phyloP scores from a whole-genome alignment of 2,888 invertebrate genomes.

The Matsumyia berberina region DNA sequence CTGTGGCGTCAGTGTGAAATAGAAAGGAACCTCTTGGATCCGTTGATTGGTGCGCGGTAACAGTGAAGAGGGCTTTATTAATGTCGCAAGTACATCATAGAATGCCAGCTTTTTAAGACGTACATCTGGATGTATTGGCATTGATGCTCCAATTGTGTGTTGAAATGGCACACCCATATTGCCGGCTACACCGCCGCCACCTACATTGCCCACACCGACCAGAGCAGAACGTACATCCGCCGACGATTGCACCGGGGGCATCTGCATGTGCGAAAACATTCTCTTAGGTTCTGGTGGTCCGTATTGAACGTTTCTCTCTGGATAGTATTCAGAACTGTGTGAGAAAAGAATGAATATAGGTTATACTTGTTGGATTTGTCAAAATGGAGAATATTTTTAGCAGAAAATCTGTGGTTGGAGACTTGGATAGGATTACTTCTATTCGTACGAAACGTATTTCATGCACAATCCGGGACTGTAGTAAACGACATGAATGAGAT shows the following conservation, averaged over 20 bases:
- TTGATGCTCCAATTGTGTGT: conserved; percentile 84
- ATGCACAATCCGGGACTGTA: too few species aligned
- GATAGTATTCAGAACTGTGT: conserved; percentile 77
- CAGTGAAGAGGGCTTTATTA: conserved; percentile 95
- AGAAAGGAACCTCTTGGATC: conserved; percentile 93
- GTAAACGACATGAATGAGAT: too few species aligned
- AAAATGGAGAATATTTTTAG: background rate
- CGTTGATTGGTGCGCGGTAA: conserved; percentile 89
- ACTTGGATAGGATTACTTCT: too few species aligned
- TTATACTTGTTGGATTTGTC: background rate
- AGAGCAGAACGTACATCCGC: conserved; percentile 77
- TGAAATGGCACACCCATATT: conserved; percentile 84
- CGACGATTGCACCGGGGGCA: conserved; percentile 81
- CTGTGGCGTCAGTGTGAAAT: conserved; percentile 95
- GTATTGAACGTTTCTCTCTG: conserved; percentile 74
- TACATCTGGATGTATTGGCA: conserved; percentile 97
- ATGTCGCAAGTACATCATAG: conserved; percentile 93
- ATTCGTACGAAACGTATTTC: too few species aligned
- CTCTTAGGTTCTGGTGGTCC: conserved; percentile 81
- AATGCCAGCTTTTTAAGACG: conserved; percentile 95
- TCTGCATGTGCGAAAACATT: conserved; percentile 83
- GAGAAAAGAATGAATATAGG: background rate
- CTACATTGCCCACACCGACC: conserved; percentile 78
- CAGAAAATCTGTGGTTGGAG: too few species aligned
- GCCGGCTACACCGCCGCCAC: conserved; percentile 76